Base-by-base conservation (phyloP, 2,888 invertebrate species). In the Panorpa germanica region DNA sequence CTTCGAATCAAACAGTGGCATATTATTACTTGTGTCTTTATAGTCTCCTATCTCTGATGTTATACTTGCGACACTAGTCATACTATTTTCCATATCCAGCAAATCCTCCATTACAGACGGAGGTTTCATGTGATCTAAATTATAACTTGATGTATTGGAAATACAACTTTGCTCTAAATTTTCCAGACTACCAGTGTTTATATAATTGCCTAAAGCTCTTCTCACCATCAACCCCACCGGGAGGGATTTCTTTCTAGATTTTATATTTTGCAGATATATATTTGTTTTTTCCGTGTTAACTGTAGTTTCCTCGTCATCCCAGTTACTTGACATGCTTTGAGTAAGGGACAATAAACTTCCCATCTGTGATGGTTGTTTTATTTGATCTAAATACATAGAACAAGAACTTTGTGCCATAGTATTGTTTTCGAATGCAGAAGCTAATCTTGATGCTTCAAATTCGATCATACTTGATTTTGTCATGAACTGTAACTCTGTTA, bases 61-160 rank as follows among this genome's bases (percentile, higher is more conserved):
- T 34, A 83, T 73, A 46, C 83, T 85, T 1, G 77, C 75, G 1
- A 85, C 77, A 32, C 83, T 85, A 9, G 77, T 57, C 71, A 83
- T 78, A 38, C 83, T 85, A 36, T 71, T 70, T 39, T 77, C 77
- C 66, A 78, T 67, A 41, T 86, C 85, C 2, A 65, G 43, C 4
- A 74, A 49, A 41, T 71, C 63, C 34, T 78, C 78, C 71, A 83
- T 73, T 37, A 75, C 65, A 0, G 82, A 80, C 0, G 86, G 83
- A 3, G 85, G 83, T 46, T 80, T 80, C 3, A 83, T 68, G 37
- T 75, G 74, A 18, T 86, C 85, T 17, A 83, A 52, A 45, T 80
- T 77, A 5, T 66, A 67, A 24, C 61, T 53, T 22, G 57, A 59
- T 37, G 57, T 58, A 2, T 56, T 45, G 41, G 70, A 70, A 17